Evolutionary conservation across 2,113 vertebrate species (phyloP).

Genomic region (Xerus inauris): DNA sequence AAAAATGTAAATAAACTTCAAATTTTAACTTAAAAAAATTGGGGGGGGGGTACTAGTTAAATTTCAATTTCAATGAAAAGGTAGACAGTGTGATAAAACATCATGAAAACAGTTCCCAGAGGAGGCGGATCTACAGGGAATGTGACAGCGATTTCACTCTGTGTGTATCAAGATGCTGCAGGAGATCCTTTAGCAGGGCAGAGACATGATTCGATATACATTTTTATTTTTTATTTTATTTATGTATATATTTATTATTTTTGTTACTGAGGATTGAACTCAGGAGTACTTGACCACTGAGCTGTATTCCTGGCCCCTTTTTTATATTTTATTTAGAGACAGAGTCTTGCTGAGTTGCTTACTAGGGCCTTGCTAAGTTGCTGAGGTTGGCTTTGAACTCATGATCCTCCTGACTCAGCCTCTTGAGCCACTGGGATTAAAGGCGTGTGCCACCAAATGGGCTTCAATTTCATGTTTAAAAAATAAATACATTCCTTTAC

Average conservation of each 20-base stretch:
- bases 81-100: neutral
- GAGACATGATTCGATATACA: neutral
- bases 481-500: neutral
- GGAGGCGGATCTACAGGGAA: neutral
- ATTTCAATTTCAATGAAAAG: neutral
- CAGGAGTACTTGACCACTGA: too few species aligned
- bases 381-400: too few species aligned
- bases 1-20: neutral
- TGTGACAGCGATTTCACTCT: neutral
- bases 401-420: too few species aligned
- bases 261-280: too few species aligned
- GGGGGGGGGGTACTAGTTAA: too few species aligned
- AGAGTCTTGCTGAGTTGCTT: too few species aligned
- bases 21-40: neutral
- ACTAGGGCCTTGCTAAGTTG: too few species aligned
- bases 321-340: too few species aligned
- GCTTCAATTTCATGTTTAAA: neutral
- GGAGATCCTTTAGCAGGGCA: neutral
- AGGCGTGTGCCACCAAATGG: too few species aligned
- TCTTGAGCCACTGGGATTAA: too few species aligned
- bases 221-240: neutral
- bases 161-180: neutral
- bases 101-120: neutral
- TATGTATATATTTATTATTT: too few species aligned
- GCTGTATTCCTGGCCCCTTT: too few species aligned